Base-by-base conservation (phyloP, 2,888 invertebrate species). In the Nemoura dubitans region DNA sequence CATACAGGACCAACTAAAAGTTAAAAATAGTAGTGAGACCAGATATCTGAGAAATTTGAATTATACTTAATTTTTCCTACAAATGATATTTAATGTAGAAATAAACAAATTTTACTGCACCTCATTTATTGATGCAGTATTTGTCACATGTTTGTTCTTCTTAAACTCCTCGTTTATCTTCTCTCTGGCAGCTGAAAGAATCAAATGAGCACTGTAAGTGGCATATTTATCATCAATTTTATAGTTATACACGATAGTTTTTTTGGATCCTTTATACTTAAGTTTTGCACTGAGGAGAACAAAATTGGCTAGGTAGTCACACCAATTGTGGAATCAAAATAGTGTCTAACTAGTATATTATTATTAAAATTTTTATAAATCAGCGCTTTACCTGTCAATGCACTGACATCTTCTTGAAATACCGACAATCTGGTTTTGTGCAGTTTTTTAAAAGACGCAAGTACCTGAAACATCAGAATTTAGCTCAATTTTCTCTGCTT, bases 131-230 rank as follows among this genome's bases (percentile, higher is more conserved):
- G 94, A 92, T 21, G 92, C 92, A 87, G 91, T 90, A 90, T 96
- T 94, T 3, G 91, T 91, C 27, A 96, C 92, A 90, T 93, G 90
- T 90, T 93, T 95, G 90, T 96, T 94, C 91, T 95, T 95, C 88
- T 91, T 93, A 91, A 94, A 97, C 90, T 95, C 95, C 85, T 95
- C 94, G 91, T 97, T 97, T 87, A 97, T 96, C 92, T 94, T 95
- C n/a, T 92, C 89, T 89, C 96, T 93, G 0, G 94, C 94, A 88
- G 94, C 95, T 93, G 86, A 25, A 89, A 89, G 85, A 87, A 76
- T 82, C 87, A 43, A 83, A 36, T 36, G 36, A 6, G 36, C 3
- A 80, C 25, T 36, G 10, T 10, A 36, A 6, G 10, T 36, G 36
- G 10, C 36, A 36, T 10, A n/a, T n/a, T n/a, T n/a, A n/a, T n/a